phyloP scores from a whole-genome alignment of 2,113 vertebrate genomes.

The Hemibagrus wyckioides region DNA sequence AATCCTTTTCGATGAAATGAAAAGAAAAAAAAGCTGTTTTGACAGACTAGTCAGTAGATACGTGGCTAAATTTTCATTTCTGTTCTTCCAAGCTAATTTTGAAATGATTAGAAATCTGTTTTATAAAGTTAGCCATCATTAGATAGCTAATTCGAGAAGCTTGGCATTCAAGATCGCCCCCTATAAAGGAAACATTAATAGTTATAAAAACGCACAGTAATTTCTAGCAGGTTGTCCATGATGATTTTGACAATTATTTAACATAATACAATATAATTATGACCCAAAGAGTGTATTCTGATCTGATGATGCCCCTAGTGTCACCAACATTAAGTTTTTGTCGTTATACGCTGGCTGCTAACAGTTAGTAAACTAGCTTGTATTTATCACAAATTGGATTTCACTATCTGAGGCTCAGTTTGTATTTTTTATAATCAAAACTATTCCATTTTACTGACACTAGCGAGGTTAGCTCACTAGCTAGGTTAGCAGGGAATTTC shows the following conservation, averaged over 20 bases:
- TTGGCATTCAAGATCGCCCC: background rate
- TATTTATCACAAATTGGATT: too few relatives aligned
- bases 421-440: too few relatives aligned
- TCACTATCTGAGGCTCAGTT: too few relatives aligned
- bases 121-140: background rate
- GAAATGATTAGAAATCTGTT: background rate
- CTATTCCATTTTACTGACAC: too few relatives aligned
- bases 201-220: background rate
- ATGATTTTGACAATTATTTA: background rate
- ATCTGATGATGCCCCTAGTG: too few relatives aligned
- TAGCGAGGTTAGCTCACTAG: too few relatives aligned
- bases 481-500: too few relatives aligned
- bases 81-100: background rate
- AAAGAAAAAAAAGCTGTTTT: background rate
- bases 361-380: too few relatives aligned
- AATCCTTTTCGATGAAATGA: background rate
- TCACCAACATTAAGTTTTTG: too few relatives aligned
- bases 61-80: background rate
- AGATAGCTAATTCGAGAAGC: background rate
- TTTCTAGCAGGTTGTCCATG: background rate
- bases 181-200: background rate
- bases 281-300: background rate
- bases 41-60: background rate
- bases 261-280: background rate
- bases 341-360: too few relatives aligned